Evolutionary conservation across 2,888 invertebrate species (phyloP), one percentile per base, ranked within the genome.

Genomic region (Temnothorax rugatulus): DNA sequence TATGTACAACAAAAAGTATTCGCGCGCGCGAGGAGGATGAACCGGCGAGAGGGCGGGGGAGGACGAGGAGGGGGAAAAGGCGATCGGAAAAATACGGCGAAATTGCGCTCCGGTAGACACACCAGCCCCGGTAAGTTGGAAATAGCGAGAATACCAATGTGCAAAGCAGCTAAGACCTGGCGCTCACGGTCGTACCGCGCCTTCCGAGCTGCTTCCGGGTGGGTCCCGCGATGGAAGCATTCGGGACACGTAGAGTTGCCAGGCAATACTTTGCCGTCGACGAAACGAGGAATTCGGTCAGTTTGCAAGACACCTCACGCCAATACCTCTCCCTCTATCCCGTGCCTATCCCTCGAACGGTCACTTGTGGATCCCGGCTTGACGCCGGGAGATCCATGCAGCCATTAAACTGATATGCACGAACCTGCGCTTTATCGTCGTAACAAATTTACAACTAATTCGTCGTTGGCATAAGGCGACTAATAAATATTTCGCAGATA

Each of bases 271-370:
- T 91, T 88, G 82, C 88, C 90, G 88, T 85, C 91, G 90, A 87
- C 90, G 92, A 91, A 90, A 93, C 92, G 91, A 91, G 90, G 89
- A 91, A 93, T 93, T 93, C 88, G 86, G 90, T 86, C 86, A 87
- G 90, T 88, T 91, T 89, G 89, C 85, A 79, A 88, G 88, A 83
- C 68, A 73, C 81, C 69, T 73, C 74, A 69, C 81, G 73, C 74
- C 87, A 25, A 61, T 63, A 9, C 59, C 57, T 82, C 66, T 54
- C 11, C 15, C 63, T 68, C 41, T 25, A 54, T 54, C 25, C 15
- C 83, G 47, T 54, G 47, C 29, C 77, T 57, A 59, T 81, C 82
- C 82, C 75, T 85, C 74, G 83, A 87, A 83, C 83, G 68, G 68
- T 90, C 89, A 86, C 90, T 85, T 85, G 87, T 84, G 83, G 85